These are phyloP conservation scores for Sylvia atricapilla DNA, from an alignment of 2,113 vertebrate genomes.

Conservation along the genomic window DNA sequence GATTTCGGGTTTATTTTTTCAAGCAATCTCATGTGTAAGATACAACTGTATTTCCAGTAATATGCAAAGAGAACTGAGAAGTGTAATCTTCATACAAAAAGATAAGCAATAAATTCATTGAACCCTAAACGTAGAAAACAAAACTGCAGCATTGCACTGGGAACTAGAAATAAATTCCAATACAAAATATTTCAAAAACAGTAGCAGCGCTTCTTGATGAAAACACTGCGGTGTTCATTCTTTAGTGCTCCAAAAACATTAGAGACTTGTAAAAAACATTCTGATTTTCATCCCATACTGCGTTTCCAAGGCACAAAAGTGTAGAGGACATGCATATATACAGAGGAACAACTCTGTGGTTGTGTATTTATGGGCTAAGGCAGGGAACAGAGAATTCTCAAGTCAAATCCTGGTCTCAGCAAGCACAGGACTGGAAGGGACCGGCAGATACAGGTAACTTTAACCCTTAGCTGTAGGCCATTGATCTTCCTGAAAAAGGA, in stretches of 20 bases:
- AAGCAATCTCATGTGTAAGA: background rate
- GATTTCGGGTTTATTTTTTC: constrained; percentile 44
- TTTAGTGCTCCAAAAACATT: background rate
- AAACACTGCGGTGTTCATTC: background rate
- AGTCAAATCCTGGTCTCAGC: constrained; percentile 1
- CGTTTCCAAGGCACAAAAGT: background rate
- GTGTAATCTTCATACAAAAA: constrained; percentile 15
- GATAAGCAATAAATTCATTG: background rate
- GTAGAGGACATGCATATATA: background rate
- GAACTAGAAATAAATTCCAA: background rate
- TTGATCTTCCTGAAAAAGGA: background rate
- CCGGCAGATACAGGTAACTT: background rate
- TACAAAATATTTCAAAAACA: constrained; percentile 6
- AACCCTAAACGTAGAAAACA: background rate
- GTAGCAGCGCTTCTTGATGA: background rate
- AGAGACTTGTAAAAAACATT: background rate
- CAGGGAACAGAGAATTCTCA: background rate
- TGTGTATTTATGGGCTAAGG: background rate
- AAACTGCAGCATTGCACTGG: constrained; percentile 20
- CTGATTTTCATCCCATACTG: background rate
- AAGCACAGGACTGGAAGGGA: background rate
- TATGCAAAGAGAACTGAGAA: background rate
- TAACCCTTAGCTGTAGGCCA: background rate
- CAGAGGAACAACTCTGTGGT: background rate
- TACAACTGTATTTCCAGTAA: constrained; percentile 2